Evolutionary conservation across 64 coral and sea anemone genomes (phyloP), one percentile per base, ranked within the genome.

Genomic region (Stylophora pistillata): DNA sequence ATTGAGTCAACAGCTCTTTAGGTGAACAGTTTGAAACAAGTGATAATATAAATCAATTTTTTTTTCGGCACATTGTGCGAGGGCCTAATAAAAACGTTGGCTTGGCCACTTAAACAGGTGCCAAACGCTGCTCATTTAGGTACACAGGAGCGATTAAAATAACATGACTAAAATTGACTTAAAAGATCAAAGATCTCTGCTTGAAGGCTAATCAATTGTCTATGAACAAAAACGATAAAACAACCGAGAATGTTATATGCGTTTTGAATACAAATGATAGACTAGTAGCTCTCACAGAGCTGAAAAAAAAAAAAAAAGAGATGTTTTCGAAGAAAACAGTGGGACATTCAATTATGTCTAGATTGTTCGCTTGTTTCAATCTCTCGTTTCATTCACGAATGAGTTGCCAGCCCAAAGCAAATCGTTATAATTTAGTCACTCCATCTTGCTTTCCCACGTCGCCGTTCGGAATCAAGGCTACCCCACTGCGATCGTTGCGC

Each of bases 401-500:
- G 74, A 15, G 18, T 10, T 75, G 0, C 47, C 10, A 77, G 37
- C 28, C 2, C 30, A 81, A 81, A 68, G 7, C 61, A 83, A 52
- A 18, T 37, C 4, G 30, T 21, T 52, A 83, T 69, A 83, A 53
- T 54, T 83, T 41, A 23, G 32, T 68, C 9, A 83, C 33, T 52
- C 20, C 33, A 18, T n/a, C 33, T 21, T 75, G 60, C 25, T 66
- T 53, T 18, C 62, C 33, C 23, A 83, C 80, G 9, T 68, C 61
- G 9, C 80, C 80, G 32, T 83, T 83, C 15, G 80, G 80, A 68
- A 69, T 26, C 13, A 83, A 34, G 10, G 80, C 15, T 4, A 83
- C 61, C 80, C 62, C 80, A 34, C 30, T 68, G 62, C 61, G 80
- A 68, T 23, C 52, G 20, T 9, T 55, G 41, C 74, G 11, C 0